Evolutionary conservation across 2,797 vertebrate genomes (phyloP).

Genomic region (Labeo calbasu): DNA sequence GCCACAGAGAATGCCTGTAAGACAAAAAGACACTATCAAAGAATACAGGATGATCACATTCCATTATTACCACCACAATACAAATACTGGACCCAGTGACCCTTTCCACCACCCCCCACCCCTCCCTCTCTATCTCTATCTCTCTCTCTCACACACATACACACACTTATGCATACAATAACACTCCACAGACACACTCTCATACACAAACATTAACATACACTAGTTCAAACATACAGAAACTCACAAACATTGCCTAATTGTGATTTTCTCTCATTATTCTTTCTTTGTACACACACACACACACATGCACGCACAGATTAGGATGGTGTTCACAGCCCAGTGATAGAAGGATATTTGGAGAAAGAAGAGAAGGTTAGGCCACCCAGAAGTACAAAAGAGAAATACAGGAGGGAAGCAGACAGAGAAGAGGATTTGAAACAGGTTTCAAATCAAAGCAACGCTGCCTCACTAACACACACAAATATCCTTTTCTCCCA

Average conservation of each 20-base stretch:
- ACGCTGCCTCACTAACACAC: conserved; percentile 11
- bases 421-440: conserved; percentile 51
- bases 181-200: conserved; percentile 1
- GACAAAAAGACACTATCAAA: background rate
- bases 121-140: background rate
- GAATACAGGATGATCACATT: background rate
- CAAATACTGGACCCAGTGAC: conserved; percentile 22
- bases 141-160: background rate
- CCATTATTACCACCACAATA: conserved; percentile 13
- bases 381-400: conserved; percentile 62
- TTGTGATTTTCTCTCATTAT: conserved; percentile 1
- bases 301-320: conserved; percentile 19
- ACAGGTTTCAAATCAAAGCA: conserved; percentile 53
- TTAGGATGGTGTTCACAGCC: conserved; percentile 36
- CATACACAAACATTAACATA: conserved; percentile 28
- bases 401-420: conserved; percentile 26
- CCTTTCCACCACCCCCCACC: background rate
- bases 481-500: background rate
- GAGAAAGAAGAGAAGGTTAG: conserved; percentile 52
- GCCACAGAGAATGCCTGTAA: background rate
- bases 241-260: conserved; percentile 13
- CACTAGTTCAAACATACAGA: conserved; percentile 32
- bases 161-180: background rate
- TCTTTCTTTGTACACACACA: conserved; percentile 17
- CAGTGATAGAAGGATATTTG: conserved; percentile 37